phyloP scores from a whole-genome alignment of 2,888 invertebrate genomes.

The Drosophila kambysellisi region DNA sequence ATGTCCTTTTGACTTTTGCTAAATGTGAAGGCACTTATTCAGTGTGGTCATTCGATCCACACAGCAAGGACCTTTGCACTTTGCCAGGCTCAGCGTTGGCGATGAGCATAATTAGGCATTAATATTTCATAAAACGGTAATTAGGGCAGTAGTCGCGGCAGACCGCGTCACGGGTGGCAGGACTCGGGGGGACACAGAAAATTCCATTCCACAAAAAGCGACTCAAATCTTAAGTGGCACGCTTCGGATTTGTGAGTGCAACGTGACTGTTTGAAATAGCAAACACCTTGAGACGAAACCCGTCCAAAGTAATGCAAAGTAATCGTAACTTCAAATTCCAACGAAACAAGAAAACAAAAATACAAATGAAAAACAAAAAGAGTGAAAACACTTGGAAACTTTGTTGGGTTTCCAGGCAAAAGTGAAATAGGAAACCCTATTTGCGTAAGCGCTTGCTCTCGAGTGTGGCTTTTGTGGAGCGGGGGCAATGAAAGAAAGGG shows the following conservation, averaged over 20 bases:
- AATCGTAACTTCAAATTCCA: slow-evolving; percentile 21
- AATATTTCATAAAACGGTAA: slow-evolving; percentile 74
- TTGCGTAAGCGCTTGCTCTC: slow-evolving; percentile 64
- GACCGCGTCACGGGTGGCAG: slow-evolving; percentile 44
- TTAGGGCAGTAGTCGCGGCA: slow-evolving; percentile 41
- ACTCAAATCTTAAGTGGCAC: slow-evolving; percentile 19
- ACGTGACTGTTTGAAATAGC: slow-evolving; percentile 70
- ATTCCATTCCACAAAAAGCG: not conserved
- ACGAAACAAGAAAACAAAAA: not conserved
- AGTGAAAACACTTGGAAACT: slow-evolving; percentile 46
- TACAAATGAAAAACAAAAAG: no score
- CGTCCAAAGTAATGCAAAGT: slow-evolving; percentile 16
- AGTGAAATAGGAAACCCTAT: slow-evolving; percentile 75
- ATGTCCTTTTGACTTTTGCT: not conserved
- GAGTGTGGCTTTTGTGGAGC: not conserved
- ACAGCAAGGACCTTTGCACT: slow-evolving; percentile 26
- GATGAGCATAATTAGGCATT: slow-evolving; percentile 73
- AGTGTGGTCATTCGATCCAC: slow-evolving; percentile 22
- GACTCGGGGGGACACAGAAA: slow-evolving; percentile 16
- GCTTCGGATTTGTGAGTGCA: slow-evolving; percentile 48
- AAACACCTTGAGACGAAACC: slow-evolving; percentile 52
- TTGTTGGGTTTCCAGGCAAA: slow-evolving; percentile 52
- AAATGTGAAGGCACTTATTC: slow-evolving; percentile 37
- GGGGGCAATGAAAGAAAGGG: not conserved
- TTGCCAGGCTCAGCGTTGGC: slow-evolving; percentile 27